A percentile compares a stretch with the other conserved stretches of the same genome.
Conservation (phyloP, 2,797 vertebrate species). For the Channallabes apus region DNA sequence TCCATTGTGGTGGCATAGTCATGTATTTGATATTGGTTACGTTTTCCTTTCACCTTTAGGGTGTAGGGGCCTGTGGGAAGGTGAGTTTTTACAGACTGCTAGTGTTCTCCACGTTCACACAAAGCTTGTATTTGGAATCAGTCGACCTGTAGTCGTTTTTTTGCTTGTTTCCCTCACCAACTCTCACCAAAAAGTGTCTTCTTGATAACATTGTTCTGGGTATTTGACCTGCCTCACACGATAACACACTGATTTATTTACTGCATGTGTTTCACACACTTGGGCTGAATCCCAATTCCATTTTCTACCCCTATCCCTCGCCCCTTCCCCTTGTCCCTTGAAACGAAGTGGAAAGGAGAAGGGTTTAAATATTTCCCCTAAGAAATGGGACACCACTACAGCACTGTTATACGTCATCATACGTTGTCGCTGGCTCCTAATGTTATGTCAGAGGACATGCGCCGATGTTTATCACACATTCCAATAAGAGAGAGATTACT, state of each 20-base stretch:
- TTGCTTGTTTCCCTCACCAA: slow-evolving; percentile 26
- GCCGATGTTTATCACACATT: too few relatives aligned
- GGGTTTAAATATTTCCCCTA: too few relatives aligned
- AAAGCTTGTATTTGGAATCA: slow-evolving; percentile 49
- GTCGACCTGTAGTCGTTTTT: slow-evolving; percentile 11
- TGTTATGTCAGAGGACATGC: too few relatives aligned
- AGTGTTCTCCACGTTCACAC: slow-evolving; percentile 48
- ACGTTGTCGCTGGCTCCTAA: too few relatives aligned
- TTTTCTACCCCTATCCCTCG: too few relatives aligned
- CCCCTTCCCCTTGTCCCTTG: too few relatives aligned
- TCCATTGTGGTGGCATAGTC: slow-evolving; percentile 47
- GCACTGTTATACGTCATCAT: too few relatives aligned
- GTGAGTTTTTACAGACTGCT: slow-evolving; percentile 71
- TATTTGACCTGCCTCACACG: slow-evolving; percentile 31
- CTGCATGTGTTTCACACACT: slow-evolving; percentile 35
- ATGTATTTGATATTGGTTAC: slow-evolving; percentile 55
- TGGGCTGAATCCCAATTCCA: too few relatives aligned
- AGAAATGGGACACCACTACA: too few relatives aligned
- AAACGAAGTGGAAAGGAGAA: too few relatives aligned
- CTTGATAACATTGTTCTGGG: slow-evolving; percentile 36
- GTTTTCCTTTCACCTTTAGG: slow-evolving; percentile 69
- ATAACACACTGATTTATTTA: slow-evolving; percentile 35
- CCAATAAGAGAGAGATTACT: too few relatives aligned
- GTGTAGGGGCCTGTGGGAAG: slow-evolving; percentile 70
- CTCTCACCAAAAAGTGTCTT: slow-evolving; percentile 10